Evolutionary conservation across 2,888 invertebrate genomes (phyloP).

Genomic region (Campaea margaritaria): DNA sequence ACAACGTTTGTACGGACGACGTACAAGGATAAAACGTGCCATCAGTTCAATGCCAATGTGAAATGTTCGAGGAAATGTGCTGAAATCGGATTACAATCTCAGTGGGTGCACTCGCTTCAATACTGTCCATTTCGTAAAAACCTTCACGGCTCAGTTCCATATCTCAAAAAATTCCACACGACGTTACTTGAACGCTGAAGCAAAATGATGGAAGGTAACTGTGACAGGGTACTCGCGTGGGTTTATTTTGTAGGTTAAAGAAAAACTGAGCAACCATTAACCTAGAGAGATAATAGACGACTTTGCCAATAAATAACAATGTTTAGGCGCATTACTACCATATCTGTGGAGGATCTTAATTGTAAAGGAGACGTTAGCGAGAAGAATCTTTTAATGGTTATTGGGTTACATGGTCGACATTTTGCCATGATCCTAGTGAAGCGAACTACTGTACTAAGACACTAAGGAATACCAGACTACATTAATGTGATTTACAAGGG

Average conservation of each 20-base stretch:
- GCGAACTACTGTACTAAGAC: not conserved
- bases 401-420: slow-evolving; percentile 25
- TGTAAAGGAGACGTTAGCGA: slow-evolving; percentile 19
- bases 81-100: slow-evolving; percentile 36
- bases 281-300: slow-evolving; percentile 41
- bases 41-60: slow-evolving; percentile 37
- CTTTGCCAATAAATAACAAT: slow-evolving; percentile 38
- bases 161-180: slow-evolving; percentile 2
- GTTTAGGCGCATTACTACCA: slow-evolving; percentile 13
- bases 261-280: slow-evolving; percentile 38
- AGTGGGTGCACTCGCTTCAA: slow-evolving; percentile 28
- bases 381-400: slow-evolving; percentile 21
- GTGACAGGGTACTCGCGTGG: slow-evolving; percentile 7
- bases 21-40: slow-evolving; percentile 17
- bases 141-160: slow-evolving; percentile 9
- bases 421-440: slow-evolving; percentile 7
- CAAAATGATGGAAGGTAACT: not conserved
- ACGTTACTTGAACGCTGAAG: not conserved
- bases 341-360: slow-evolving; percentile 33
- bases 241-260: slow-evolving; percentile 9
- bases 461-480: slow-evolving; percentile 3
- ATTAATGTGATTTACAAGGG: not conserved
- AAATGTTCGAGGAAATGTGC: slow-evolving; percentile 33
- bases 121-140: not conserved
- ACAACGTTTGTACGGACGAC: slow-evolving; percentile 1